Evolutionary conservation across 2,888 invertebrate species (phyloP).

Genomic region (Eristalinus aeneus): DNA sequence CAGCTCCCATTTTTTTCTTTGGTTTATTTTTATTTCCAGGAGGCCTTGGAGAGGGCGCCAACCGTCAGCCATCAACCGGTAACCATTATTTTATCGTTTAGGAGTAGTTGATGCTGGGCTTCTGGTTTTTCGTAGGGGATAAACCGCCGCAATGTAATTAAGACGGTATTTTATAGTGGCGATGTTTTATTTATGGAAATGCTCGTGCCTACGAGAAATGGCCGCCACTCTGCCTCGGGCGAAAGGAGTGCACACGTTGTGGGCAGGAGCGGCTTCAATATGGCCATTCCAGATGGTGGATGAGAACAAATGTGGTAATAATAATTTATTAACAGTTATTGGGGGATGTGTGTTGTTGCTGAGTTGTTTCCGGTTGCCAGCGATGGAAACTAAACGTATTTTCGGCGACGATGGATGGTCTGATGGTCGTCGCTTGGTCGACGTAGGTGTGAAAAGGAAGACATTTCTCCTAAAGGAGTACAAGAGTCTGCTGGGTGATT

Average conservation of each 20-base stretch:
- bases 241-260: not conserved
- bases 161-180: not conserved
- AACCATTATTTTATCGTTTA: not conserved
- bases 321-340: not conserved
- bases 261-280: not conserved
- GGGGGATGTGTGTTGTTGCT: not conserved
- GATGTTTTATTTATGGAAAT: not conserved
- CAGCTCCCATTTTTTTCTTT: not conserved
- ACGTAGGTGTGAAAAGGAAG: not conserved
- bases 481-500: not conserved
- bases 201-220: not conserved
- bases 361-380: not conserved
- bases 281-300: not conserved
- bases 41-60: not conserved
- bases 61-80: not conserved
- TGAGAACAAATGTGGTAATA: not conserved
- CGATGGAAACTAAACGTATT: not conserved
- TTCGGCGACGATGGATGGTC: not conserved
- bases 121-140: not conserved
- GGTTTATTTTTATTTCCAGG: not conserved
- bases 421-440: not conserved
- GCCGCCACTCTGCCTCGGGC: not conserved
- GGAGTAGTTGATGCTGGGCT: slow-evolving; percentile 9
- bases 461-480: not conserved
- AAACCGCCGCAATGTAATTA: slow-evolving; percentile 7